Evolutionary conservation across 2,888 invertebrate genomes (phyloP), one percentile per base, ranked within the genome.

Genomic region (Platycnemis pennipes): DNA sequence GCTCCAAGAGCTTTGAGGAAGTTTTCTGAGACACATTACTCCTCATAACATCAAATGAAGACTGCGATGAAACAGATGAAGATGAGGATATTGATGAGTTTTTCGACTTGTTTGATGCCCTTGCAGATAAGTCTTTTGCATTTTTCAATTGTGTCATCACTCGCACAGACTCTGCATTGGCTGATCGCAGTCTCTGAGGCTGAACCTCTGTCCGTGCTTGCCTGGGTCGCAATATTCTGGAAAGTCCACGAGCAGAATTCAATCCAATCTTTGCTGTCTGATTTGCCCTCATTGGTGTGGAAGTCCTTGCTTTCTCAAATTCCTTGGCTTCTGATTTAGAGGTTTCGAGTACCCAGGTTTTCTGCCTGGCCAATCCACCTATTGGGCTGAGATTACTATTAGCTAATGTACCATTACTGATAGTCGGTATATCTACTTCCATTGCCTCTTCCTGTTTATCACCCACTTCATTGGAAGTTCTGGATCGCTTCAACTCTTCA

Each of bases 131-230:
- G 31, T 77, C 13, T 77, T 37, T 77, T n/a, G 77, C 77, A 77
- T 77, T 26, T 77, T 16, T 77, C 77, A 77, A 37, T 77, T 77
- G 77, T 37, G 77, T 77, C 77, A 77, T 77, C 2, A 11, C 16
- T 37, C 77, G 22, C 11, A 77, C 8, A 1, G 77, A 37, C 26
- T 77, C 77, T 37, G 77, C 13, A 77, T 77, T 77, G 16, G 77
- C 77, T 37, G 77, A 77, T 77, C 13, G 31, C 37, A 77, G 37
- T 77, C 77, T 77, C 26, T 77, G 77, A 11, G 77, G 77, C 37
- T 77, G 77, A 77, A 77, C 77, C 13, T 77, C 77, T 37, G 77
- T 77, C 13, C 77, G 77, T 4, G 77, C 77, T 77, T 77, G 77
- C 77, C 77, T 31, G 0, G 77, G 77, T 0, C 77, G 77, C 37